These are phyloP conservation scores for Palythoa heliodiscus DNA, from an alignment of 92 coral and sea anemone species.

Conservation along the genomic window DNA sequence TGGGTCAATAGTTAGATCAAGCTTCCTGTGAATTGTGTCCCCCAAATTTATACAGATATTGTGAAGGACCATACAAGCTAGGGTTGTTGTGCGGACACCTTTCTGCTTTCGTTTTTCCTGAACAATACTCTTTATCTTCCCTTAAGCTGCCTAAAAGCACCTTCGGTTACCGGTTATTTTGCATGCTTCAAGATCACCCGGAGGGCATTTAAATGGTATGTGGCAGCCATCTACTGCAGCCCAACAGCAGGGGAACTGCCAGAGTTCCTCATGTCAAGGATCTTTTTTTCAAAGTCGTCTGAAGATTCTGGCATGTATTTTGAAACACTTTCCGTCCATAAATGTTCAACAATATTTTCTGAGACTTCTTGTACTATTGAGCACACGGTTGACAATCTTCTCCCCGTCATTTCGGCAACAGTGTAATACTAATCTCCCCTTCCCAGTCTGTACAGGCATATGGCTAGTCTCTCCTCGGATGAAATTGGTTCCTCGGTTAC, in stretches of 20 bases:
- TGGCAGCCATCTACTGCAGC: conserved; percentile 55
- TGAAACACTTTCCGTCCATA: conserved; percentile 51
- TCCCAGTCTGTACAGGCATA: conserved; percentile 51
- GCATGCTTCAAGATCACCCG: conserved; percentile 34
- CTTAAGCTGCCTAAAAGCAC: conserved; percentile 48
- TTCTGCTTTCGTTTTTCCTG: conserved; percentile 34
- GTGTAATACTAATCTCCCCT: conserved; percentile 52
- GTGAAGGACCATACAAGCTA: too few relatives aligned
- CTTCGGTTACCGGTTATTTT: conserved; percentile 52
- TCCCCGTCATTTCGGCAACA: conserved; percentile 56
- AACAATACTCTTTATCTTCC: conserved; percentile 44
- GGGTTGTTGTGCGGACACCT: conserved; percentile 35
- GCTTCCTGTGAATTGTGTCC: conserved; percentile 48
- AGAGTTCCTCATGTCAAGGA: conserved; percentile 48
- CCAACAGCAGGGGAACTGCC: conserved; percentile 50
- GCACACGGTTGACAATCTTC: conserved; percentile 51
- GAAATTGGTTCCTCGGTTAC: conserved; percentile 24
- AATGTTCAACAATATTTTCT: conserved; percentile 34
- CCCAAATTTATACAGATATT: too few relatives aligned
- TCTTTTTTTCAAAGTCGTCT: conserved; percentile 39
- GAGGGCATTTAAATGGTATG: conserved; percentile 45
- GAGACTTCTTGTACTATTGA: conserved; percentile 56
- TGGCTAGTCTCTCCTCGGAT: too few relatives aligned
- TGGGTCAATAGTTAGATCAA: conserved; percentile 65
- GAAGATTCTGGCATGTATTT: conserved; percentile 41